Base-by-base conservation (phyloP, 1,140 invertebrate species). In the Solenopsis fugax region DNA sequence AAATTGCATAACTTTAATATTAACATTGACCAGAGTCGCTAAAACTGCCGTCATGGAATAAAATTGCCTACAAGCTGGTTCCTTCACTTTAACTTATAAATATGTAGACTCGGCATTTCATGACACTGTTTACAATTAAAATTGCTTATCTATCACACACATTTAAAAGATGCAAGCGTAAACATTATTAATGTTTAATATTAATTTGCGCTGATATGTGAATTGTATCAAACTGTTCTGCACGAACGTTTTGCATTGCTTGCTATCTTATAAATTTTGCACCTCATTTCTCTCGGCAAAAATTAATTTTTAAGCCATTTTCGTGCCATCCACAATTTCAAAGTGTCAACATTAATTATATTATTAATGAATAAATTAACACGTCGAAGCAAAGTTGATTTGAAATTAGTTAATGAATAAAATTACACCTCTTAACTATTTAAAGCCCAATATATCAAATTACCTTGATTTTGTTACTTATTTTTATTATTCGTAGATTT, bases 41-140 rank as follows among this genome's bases (percentile, higher is more conserved):
- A 72, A 65, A 65, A 45, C 13, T 48, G 13, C 13, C 52, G 21
- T 29, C 45, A 48, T 80, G 82, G 48, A 89, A 88, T 71, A 72
- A 87, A 77, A 87, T 29, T 64, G 69, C 45, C 72, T 2, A n/a
- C 9, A 71, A 34, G 69, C 16, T 65, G 9, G 16, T 81, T 80
- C 12, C 24, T 29, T 29, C 2, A 62, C 54, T 69, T 69, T 54
- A 69, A 67, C 18, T 48, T 65, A 76, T 76, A 41, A 80, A 69
- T 45, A 81, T 54, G 24, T 41, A 69, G 10, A 81, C 9, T 34
- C 21, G 41, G 41, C 34, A 24, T 18, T 80, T 50, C 65, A 48
- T n/a, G 6, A 78, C 29, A 50, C 18, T 52, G 18, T 41, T 41
- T 41, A 41, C 41, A 41, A 48, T 50, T 6, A 9, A 18, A 78